A percentile compares a stretch with the other conserved stretches of the same genome.
Conservation (phyloP, 2,113 vertebrate genomes). For the Bostrychus sinensis region DNA sequence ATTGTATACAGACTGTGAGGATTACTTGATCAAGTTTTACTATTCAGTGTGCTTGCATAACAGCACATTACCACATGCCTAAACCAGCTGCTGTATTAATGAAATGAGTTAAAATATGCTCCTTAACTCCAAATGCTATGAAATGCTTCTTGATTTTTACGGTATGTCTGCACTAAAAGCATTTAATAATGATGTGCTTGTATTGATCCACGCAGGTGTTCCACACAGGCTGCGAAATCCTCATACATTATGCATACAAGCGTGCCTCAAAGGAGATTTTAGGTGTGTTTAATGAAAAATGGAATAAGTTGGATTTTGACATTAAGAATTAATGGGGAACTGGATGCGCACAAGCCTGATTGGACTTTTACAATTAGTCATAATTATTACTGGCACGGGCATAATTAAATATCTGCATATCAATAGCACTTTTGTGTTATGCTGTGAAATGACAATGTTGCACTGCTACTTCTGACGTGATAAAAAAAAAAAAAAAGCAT, state of each 20-base stretch:
- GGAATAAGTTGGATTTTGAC: neutral
- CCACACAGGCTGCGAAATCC: slow-evolving; percentile 1
- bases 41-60: neutral
- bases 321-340: neutral
- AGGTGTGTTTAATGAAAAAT: slow-evolving; percentile 9
- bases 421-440: neutral
- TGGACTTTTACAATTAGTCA: slow-evolving; percentile 3
- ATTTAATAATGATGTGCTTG: slow-evolving; percentile 1
- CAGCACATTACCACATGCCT: neutral
- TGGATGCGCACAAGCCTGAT: neutral
- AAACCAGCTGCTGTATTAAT: neutral
- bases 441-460: neutral
- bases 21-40: neutral
- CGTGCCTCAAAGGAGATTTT: slow-evolving; percentile 2
- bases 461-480: neutral
- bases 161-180: slow-evolving; percentile 1
- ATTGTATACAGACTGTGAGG: neutral
- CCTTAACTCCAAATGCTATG: neutral
- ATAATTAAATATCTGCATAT: neutral
- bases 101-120: slow-evolving; percentile 3
- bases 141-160: slow-evolving; percentile 2
- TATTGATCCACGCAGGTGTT: slow-evolving; percentile 7
- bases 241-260: slow-evolving; percentile 5
- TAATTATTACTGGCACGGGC: slow-evolving; percentile 7
- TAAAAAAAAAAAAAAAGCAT: too few relatives aligned